Percentiles rank a stretch among this genome's conserved stretches.
Conservation (phyloP, 2,888 invertebrate genomes). For the Ctena decussata region DNA sequence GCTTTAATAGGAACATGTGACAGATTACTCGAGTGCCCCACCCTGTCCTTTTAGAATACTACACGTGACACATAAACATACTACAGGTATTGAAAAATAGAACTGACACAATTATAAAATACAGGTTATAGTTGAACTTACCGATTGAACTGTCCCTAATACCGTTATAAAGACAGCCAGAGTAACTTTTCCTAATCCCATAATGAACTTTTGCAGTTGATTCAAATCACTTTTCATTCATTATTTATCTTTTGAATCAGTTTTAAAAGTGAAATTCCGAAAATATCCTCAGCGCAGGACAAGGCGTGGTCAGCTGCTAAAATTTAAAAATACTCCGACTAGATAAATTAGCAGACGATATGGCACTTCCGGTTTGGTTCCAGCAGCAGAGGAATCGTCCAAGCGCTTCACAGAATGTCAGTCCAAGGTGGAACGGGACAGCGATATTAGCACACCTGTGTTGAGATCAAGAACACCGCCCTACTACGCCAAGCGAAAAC, state of each 20-base stretch:
- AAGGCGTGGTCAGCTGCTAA: not conserved
- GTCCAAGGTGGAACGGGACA: not conserved
- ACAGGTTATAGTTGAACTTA: not conserved
- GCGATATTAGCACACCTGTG: not conserved
- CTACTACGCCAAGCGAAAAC: slow-evolving; percentile 1
- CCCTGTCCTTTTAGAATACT: no score
- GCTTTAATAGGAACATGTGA: no score
- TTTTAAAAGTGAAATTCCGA: not conserved
- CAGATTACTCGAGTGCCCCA: no score
- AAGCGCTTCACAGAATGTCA: not conserved
- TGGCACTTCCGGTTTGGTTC: slow-evolving; percentile 9
- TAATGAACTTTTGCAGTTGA: not conserved
- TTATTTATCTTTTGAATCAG: not conserved
- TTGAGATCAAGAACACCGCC: not conserved
- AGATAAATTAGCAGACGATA: not conserved
- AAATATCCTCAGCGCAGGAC: not conserved
- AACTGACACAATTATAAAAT: no score
- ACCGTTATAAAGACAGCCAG: not conserved
- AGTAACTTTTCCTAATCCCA: not conserved
- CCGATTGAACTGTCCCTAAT: not conserved
- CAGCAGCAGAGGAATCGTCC: not conserved
- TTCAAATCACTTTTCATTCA: not conserved
- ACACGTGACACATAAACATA: no score
- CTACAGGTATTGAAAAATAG: no score
- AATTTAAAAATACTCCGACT: not conserved